Percentiles rank a stretch among this genome's conserved stretches.
phyloP scores from a whole-genome alignment of 1,140 invertebrate species.

The Scaptomyza montana region DNA sequence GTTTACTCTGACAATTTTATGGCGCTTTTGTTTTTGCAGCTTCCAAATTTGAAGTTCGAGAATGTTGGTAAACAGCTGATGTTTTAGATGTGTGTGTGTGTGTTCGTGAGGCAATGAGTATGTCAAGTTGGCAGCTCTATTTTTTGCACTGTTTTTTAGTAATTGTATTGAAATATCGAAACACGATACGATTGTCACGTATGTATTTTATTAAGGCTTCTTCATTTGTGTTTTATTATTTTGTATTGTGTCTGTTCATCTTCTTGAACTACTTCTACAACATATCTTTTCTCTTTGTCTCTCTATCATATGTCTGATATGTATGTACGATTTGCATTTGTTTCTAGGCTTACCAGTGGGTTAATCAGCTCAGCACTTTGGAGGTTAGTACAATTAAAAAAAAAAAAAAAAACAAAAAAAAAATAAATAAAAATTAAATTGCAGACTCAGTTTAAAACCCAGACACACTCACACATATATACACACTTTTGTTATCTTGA shows the following conservation, averaged over 20 bases:
- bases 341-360: slow-evolving; percentile 62
- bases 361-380: slow-evolving; percentile 56
- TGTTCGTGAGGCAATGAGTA: too few relatives aligned
- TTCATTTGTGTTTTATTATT: not conserved
- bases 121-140: slow-evolving; percentile 1
- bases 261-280: slow-evolving; percentile 2
- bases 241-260: not conserved
- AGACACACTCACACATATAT: not conserved
- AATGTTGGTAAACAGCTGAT: slow-evolving; percentile 56
- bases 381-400: slow-evolving; percentile 49
- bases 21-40: slow-evolving; percentile 12
- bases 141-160: not conserved
- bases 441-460: not conserved
- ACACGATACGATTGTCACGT: slow-evolving; percentile 3
- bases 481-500: slow-evolving; percentile 2
- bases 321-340: slow-evolving; percentile 47
- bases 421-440: not conserved
- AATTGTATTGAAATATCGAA: not conserved
- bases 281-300: not conserved
- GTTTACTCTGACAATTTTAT: slow-evolving; percentile 1
- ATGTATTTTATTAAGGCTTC: not conserved
- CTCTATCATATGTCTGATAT: slow-evolving; percentile 25
- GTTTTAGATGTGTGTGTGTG: not conserved
- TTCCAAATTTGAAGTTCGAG: slow-evolving; percentile 8
- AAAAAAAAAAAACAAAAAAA: too few relatives aligned